Evolutionary conservation across 1,140 invertebrate genomes (phyloP), one percentile per base, ranked within the genome.

Genomic region (Platyura marginata): DNA sequence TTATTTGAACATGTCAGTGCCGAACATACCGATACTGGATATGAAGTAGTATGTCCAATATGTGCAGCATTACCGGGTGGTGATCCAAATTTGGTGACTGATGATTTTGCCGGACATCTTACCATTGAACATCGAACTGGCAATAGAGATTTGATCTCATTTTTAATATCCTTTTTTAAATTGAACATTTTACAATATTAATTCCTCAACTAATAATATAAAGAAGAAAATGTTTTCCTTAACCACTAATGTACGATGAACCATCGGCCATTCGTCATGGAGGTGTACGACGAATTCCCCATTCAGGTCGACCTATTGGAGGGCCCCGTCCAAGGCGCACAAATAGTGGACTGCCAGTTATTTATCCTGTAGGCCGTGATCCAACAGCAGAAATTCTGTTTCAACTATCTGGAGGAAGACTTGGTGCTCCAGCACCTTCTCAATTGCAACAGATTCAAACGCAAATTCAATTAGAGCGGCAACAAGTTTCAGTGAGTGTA

Each of bases 41-140:
- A 58, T 23, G 59, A 73, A 62, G 70, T 72, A 71, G 87, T 97
- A 36, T 98, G 93, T 70, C 93, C 93, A 51, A 79, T 97, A 45
- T 97, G 93, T 73, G 92, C 92, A 38, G 83, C 89, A 42, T 71
- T 90, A 61, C 90, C 90, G 42, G 90, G 90, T 51, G 91, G 90
- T 23, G 94, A 98, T 64, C 91, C 93, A 44, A 97, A 96, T 70
- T 77, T 93, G 59, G 84, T 95, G 55, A 95, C 92, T 48, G 91
- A 97, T 71, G 93, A 98, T 69, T 94, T 97, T 70, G 81, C 89
- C 50, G 86, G 86, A 54, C 93, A 97, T 74, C 74, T 98, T 52
- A 89, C 84, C 49, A 64, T 95, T 48, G 91, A 97, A 59, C 93
- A 98, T 70, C 77, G 87, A 53, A 81, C 77, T 55, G 82, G 81